A percentile compares a stretch with the other conserved stretches of the same genome.
Conservation (phyloP, 2,888 invertebrate genomes). For the Galerucella pusilla region DNA sequence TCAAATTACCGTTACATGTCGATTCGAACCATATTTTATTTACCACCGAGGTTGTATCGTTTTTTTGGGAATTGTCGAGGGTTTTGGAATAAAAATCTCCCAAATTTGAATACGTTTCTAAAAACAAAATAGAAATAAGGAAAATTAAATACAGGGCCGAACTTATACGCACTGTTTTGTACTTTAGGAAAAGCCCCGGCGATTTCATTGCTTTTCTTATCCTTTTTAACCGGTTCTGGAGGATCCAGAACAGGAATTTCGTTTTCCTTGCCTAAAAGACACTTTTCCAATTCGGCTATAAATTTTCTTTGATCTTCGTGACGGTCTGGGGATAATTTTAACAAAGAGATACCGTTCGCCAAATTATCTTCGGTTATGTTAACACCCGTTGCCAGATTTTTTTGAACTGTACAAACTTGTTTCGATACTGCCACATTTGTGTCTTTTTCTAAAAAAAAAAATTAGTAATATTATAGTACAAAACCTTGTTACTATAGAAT, state of each 20-base stretch:
- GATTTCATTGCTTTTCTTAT: slow-evolving; percentile 38
- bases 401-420: slow-evolving; percentile 48
- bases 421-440: slow-evolving; percentile 47
- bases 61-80: slow-evolving; percentile 45
- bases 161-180: slow-evolving; percentile 56
- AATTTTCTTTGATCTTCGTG: slow-evolving; percentile 65
- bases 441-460: slow-evolving; percentile 27
- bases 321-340: slow-evolving; percentile 47
- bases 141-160: not conserved
- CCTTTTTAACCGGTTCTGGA: slow-evolving; percentile 56
- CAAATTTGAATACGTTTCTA: slow-evolving; percentile 48
- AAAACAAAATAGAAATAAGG: slow-evolving; percentile 19
- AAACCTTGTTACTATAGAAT: too few species aligned
- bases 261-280: slow-evolving; percentile 60
- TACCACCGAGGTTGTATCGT: slow-evolving; percentile 63
- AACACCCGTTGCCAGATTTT: slow-evolving; percentile 44
- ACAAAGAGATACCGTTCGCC: slow-evolving; percentile 43
- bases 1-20: slow-evolving; percentile 50
- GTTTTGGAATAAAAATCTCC: slow-evolving; percentile 48
- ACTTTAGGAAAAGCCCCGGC: slow-evolving; percentile 58
- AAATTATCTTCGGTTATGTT: slow-evolving; percentile 34
- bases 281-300: slow-evolving; percentile 74
- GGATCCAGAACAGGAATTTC: slow-evolving; percentile 66
- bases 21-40: slow-evolving; percentile 68
- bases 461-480: not conserved